A percentile compares a stretch with the other conserved stretches of the same genome.
Evolutionary conservation across 2,113 vertebrate species (phyloP).

Genomic region (Etia nguti): DNA sequence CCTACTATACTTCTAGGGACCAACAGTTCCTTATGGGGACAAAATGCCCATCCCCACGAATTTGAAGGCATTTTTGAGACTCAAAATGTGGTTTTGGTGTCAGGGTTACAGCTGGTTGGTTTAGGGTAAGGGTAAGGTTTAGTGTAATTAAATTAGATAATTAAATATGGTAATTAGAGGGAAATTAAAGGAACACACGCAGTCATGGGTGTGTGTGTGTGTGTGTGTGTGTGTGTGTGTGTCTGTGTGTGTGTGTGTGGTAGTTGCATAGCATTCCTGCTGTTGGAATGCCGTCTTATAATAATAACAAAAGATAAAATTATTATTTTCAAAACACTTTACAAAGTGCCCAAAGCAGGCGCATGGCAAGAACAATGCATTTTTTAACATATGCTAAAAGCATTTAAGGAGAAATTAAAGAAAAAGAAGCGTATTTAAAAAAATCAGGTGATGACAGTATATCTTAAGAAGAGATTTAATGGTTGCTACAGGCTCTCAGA

Average conservation of each 20-base stretch:
- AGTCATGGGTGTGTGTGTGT: too few relatives aligned
- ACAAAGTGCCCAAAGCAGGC: not conserved
- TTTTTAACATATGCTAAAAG: not conserved
- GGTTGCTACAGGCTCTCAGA: not conserved
- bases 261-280: too few relatives aligned
- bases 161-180: too few relatives aligned
- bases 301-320: not conserved
- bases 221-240: too few relatives aligned
- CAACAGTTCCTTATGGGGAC: not conserved
- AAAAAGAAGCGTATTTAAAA: not conserved
- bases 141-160: too few relatives aligned
- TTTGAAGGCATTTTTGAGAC: not conserved
- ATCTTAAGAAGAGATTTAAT: not conserved
- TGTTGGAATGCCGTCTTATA: not conserved
- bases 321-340: not conserved
- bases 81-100: not conserved
- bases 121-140: too few relatives aligned
- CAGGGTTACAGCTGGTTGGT: not conserved
- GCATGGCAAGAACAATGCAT: not conserved
- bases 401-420: not conserved
- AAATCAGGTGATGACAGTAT: not conserved
- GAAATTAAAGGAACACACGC: too few relatives aligned
- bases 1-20: not conserved
- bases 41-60: not conserved
- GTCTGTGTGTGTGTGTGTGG: too few relatives aligned